Evolutionary conservation across 2,113 vertebrate genomes (phyloP).

Genomic region (Psittacula cyanocephala): DNA sequence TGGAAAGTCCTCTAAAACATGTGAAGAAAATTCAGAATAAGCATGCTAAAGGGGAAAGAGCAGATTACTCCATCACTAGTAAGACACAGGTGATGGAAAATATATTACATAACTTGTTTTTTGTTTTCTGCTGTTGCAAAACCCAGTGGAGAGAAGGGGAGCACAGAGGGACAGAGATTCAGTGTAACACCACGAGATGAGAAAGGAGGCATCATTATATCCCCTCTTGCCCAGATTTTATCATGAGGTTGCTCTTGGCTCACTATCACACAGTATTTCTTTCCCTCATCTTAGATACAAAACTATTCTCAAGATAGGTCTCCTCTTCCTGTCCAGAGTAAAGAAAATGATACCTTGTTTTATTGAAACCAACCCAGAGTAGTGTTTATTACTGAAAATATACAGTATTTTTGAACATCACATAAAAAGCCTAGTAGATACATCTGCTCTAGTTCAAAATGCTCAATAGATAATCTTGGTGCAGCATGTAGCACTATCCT

Average conservation of each 20-base stretch:
- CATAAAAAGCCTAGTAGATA: constrained; percentile 66
- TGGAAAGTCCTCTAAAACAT: background rate
- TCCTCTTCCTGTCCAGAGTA: background rate
- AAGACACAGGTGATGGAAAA: background rate
- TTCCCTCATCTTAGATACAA: background rate
- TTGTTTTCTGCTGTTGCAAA: background rate
- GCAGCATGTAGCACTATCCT: constrained; percentile 22
- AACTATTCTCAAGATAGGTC: background rate
- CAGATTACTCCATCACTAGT: background rate
- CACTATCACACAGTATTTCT: background rate
- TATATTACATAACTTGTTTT: background rate
- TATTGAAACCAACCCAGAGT: constrained; percentile 67
- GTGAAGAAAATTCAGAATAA: background rate
- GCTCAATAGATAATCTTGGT: constrained; percentile 12
- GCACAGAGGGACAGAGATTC: background rate
- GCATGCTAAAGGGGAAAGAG: background rate
- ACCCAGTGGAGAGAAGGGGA: background rate
- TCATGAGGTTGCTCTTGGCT: background rate
- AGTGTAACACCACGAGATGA: background rate
- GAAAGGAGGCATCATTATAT: background rate
- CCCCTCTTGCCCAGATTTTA: background rate
- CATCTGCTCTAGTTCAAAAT: constrained; percentile 37
- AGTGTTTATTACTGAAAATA: constrained; percentile 75
- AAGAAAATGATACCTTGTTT: constrained; percentile 1
- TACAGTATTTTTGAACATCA: constrained; percentile 66